Conservation (phyloP, 2,797 vertebrate genomes). For the Periophthalmus magnuspinnatus region DNA sequence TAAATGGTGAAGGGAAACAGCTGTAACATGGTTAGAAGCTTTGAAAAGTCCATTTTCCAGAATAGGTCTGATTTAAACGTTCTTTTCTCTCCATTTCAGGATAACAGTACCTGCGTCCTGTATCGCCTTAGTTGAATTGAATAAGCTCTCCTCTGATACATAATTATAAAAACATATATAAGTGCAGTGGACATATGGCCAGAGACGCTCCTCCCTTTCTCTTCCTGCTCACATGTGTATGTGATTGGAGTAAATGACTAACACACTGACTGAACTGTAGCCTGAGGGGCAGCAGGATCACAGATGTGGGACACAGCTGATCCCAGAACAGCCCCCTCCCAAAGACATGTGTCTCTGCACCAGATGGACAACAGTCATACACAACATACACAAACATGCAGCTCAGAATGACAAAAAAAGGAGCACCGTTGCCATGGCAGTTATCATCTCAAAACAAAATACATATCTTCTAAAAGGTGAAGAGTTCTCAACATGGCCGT, state of each 20-base stretch:
- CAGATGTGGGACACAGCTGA: conserved; percentile 80
- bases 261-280: conserved; percentile 30
- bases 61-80: too few species aligned
- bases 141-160: not conserved
- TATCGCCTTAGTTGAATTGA: too few species aligned
- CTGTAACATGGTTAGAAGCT: too few species aligned
- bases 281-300: conserved; percentile 55
- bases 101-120: too few species aligned
- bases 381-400: conserved; percentile 6
- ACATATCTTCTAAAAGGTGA: not conserved
- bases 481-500: too few species aligned
- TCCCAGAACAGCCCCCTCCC: conserved; percentile 60
- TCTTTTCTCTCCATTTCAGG: too few species aligned
- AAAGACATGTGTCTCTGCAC: conserved; percentile 68
- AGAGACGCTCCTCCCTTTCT: conserved; percentile 33
- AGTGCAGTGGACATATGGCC: conserved; percentile 48
- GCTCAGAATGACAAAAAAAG: too few species aligned
- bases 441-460: too few species aligned
- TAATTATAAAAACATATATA: conserved; percentile 24
- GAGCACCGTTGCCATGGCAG: too few species aligned
- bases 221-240: conserved; percentile 36
- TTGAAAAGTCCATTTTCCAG: too few species aligned
- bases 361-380: conserved; percentile 71
- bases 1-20: too few species aligned
- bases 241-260: conserved; percentile 35